Conservation (phyloP, 2,797 vertebrate genomes). For the Leuciscus waleckii region DNA sequence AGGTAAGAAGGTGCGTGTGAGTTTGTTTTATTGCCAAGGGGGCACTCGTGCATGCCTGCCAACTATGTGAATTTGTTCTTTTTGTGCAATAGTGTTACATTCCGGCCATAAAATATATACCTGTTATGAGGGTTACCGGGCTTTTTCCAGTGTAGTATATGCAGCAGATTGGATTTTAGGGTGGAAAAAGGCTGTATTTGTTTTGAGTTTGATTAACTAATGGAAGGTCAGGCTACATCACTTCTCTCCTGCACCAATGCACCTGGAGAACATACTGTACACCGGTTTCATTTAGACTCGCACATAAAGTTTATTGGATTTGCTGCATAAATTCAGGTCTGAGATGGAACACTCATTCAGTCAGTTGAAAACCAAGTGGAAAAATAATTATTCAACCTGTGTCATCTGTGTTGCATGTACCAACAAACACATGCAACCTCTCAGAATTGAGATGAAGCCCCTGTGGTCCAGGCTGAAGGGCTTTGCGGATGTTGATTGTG, state of each 20-base stretch:
- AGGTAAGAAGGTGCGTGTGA: constrained; percentile 50
- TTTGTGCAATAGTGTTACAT: constrained; percentile 41
- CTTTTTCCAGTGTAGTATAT: constrained; percentile 36
- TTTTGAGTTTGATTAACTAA: constrained; percentile 35
- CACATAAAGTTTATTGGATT: constrained; percentile 27
- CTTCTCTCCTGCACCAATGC: constrained; percentile 27
- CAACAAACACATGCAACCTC: constrained; percentile 28
- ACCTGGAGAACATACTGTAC: constrained; percentile 19
- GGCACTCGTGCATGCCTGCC: constrained; percentile 28
- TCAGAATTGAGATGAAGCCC: constrained; percentile 26
- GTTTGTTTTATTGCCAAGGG: constrained; percentile 49
- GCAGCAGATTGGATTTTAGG: constrained; percentile 29
- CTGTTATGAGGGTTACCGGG: constrained; percentile 28
- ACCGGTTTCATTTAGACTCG: constrained; percentile 13
- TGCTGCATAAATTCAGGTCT: background rate
- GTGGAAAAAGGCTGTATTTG: constrained; percentile 43
- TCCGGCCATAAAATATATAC: constrained; percentile 52
- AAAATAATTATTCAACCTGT: constrained; percentile 4
- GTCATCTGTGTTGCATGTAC: constrained; percentile 10
- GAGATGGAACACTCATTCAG: background rate
- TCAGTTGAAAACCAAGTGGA: constrained; percentile 5
- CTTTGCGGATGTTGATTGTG: constrained; percentile 35
- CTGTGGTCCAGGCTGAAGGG: constrained; percentile 14
- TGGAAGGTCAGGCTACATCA: constrained; percentile 26
- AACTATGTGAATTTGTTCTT: constrained; percentile 45